These are phyloP conservation scores for Engystomops pustulosus DNA, from an alignment of 2,113 vertebrate genomes.

Conservation along the genomic window DNA sequence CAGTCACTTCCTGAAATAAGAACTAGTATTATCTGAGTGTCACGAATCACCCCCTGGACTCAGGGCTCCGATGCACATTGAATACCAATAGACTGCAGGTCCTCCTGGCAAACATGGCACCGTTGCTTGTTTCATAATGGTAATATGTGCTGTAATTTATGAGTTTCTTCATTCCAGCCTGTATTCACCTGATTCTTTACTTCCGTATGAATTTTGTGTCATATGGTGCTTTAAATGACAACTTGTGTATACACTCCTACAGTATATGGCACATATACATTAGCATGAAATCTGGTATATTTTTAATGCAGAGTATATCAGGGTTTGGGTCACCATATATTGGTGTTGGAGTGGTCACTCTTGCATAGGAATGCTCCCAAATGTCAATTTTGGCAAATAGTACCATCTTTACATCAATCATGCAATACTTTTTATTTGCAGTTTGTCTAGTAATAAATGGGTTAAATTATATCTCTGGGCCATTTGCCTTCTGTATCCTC, in stretches of 20 bases:
- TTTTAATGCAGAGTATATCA: background rate
- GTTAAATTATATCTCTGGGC: constrained; percentile 53
- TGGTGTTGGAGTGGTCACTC: background rate
- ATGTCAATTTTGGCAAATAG: background rate
- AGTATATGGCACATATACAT: background rate
- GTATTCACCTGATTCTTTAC: background rate
- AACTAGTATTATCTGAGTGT: background rate
- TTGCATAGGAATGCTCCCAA: background rate
- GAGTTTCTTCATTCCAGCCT: background rate
- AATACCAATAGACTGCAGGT: constrained; percentile 45
- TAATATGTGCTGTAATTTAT: background rate
- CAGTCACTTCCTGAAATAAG: constrained; percentile 4
- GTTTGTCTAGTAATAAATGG: constrained; percentile 18
- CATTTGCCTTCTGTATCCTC: constrained; percentile 48
- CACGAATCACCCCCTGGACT: constrained; percentile 6
- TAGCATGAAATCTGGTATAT: too few species aligned
- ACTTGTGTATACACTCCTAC: background rate
- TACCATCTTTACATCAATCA: background rate
- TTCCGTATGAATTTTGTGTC: background rate
- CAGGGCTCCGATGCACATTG: background rate
- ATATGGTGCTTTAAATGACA: background rate
- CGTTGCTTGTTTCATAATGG: background rate
- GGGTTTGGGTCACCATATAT: background rate
- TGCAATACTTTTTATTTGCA: background rate
- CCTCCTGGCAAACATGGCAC: constrained; percentile 9